Evolutionary conservation across 2,888 invertebrate genomes (phyloP).

Genomic region (Nomada fabriciana): DNA sequence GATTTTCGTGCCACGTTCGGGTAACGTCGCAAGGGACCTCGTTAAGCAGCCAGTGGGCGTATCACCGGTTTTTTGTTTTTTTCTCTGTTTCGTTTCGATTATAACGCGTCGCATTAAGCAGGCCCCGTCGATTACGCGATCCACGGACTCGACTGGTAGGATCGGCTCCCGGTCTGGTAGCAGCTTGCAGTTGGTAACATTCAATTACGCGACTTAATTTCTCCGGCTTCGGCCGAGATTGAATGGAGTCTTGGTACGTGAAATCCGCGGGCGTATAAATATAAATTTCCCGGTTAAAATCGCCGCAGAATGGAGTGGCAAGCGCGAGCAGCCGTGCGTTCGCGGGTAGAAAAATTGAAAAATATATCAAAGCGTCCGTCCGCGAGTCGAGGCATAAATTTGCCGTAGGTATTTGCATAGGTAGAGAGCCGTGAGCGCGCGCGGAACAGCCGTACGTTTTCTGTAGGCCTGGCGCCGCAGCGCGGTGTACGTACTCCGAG

Average conservation of each 20-base stretch:
- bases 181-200: constrained; percentile 11
- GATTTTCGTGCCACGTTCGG: constrained; percentile 4
- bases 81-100: constrained; percentile 9
- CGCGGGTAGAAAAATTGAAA: constrained; percentile 50
- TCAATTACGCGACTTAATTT: constrained; percentile 48
- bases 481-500: neutral
- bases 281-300: constrained; percentile 45
- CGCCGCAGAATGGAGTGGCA: constrained; percentile 47
- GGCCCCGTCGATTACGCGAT: constrained; percentile 38
- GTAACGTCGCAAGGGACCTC: constrained; percentile 19
- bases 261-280: constrained; percentile 41
- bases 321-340: neutral
- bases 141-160: neutral
- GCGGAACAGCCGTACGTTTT: constrained; percentile 22
- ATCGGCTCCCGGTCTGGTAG: constrained; percentile 7
- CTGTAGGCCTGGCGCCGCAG: constrained; percentile 15
- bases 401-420: constrained; percentile 55
- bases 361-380: constrained; percentile 57
- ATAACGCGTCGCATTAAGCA: constrained; percentile 22
- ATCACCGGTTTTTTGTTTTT: neutral
- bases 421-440: constrained; percentile 1
- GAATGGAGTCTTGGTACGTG: constrained; percentile 9
- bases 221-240: constrained; percentile 5
- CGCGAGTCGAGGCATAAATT: constrained; percentile 51
- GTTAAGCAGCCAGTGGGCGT: constrained; percentile 27